Percentiles rank a stretch among this genome's conserved stretches.
Evolutionary conservation across 2,113 vertebrate species (phyloP).

Genomic region (Rynchops niger): DNA sequence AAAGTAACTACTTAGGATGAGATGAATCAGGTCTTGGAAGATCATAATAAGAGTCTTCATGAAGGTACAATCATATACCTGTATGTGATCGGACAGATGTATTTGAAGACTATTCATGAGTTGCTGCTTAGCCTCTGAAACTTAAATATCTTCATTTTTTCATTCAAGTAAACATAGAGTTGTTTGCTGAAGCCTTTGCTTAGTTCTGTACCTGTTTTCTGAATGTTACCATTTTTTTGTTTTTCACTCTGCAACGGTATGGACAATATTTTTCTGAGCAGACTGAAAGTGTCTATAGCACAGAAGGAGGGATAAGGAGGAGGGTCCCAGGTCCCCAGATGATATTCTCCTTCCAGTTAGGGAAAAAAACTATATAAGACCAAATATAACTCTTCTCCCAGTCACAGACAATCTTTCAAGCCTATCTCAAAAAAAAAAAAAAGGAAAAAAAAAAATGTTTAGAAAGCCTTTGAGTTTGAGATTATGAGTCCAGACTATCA

Average conservation of each 20-base stretch:
- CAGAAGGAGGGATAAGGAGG: neutral
- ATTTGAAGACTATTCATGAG: neutral
- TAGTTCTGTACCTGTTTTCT: neutral
- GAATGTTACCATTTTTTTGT: neutral
- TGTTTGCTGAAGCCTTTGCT: neutral
- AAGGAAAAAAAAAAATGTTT: too few relatives aligned
- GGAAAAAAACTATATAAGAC: neutral
- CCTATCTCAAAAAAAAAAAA: neutral
- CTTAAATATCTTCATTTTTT: neutral
- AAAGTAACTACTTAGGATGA: neutral
- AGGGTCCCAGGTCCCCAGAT: neutral
- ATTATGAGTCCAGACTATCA: neutral
- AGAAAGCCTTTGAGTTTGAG: neutral
- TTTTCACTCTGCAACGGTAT: accelerated
- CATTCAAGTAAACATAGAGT: neutral
- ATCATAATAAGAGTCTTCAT: neutral
- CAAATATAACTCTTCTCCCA: neutral
- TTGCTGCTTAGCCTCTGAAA: neutral
- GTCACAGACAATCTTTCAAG: neutral
- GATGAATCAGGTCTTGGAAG: neutral
- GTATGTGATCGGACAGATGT: neutral
- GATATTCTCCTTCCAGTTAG: neutral
- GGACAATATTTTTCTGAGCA: neutral
- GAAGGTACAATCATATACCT: neutral
- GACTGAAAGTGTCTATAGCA: neutral